Evolutionary conservation across 2,113 vertebrate species (phyloP).

Genomic region (Strigops habroptila): DNA sequence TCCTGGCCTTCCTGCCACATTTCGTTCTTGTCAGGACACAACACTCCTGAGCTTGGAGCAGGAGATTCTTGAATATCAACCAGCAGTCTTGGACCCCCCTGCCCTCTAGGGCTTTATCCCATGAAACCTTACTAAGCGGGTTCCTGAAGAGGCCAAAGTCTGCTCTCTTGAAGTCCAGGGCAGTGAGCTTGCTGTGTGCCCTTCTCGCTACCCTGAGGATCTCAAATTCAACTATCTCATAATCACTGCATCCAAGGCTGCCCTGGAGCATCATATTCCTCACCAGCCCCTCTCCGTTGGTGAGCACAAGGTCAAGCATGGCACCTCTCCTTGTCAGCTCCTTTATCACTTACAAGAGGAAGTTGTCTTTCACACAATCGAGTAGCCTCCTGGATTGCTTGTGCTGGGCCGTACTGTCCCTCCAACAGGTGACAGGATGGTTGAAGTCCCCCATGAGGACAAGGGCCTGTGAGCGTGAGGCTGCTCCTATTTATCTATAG

Average conservation of each 20-base stretch:
- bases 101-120: not conserved
- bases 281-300: not conserved
- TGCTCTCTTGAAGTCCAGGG: not conserved
- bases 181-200: not conserved
- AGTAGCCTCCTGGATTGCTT: not conserved
- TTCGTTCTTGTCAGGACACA: not conserved
- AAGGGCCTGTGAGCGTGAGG: not conserved
- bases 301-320: not conserved
- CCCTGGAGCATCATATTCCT: not conserved
- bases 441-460: not conserved
- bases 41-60: not conserved
- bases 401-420: fast-evolving
- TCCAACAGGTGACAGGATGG: not conserved
- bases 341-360: not conserved
- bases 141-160: not conserved
- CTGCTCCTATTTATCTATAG: not conserved
- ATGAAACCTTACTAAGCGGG: not conserved
- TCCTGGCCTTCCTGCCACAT: not conserved
- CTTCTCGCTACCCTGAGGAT: not conserved
- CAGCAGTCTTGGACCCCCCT: not conserved
- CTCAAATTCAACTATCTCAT: not conserved
- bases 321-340: not conserved
- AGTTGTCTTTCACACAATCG: not conserved
- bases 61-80: not conserved
- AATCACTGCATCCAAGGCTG: not conserved